Conservation (phyloP, 2,888 invertebrate genomes). For the Dryobota labecula region DNA sequence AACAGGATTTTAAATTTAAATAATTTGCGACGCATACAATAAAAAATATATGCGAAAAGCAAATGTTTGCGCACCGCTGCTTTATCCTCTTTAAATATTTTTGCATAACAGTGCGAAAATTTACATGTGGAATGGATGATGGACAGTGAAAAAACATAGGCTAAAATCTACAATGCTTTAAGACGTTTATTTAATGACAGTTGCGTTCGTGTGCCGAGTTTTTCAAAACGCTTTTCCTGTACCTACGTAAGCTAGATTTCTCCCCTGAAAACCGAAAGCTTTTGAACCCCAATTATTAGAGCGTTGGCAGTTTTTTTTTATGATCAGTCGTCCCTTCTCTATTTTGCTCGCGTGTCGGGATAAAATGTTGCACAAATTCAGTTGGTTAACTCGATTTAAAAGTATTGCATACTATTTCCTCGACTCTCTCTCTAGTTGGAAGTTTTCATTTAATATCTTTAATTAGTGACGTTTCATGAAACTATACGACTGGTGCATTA, state of each 20-base stretch:
- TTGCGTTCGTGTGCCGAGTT: neutral
- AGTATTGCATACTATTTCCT: neutral
- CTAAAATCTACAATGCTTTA: slow-evolving; percentile 16
- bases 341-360: neutral
- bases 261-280: slow-evolving; percentile 30
- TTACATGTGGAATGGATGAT: slow-evolving; percentile 41
- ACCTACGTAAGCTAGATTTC: slow-evolving; percentile 18
- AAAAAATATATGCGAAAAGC: slow-evolving; percentile 38
- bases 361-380: slow-evolving; percentile 13
- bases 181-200: slow-evolving; percentile 18
- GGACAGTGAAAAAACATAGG: slow-evolving; percentile 30
- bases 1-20: slow-evolving; percentile 25
- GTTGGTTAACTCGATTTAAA: slow-evolving; percentile 12
- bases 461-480: slow-evolving; percentile 16
- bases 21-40: slow-evolving; percentile 22
- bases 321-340: neutral
- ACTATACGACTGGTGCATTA: neutral
- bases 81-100: slow-evolving; percentile 52
- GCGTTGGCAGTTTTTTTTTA: slow-evolving; percentile 32
- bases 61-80: slow-evolving; percentile 37
- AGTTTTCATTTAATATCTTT: slow-evolving; percentile 1
- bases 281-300: slow-evolving; percentile 24
- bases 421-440: neutral
- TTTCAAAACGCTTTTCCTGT: slow-evolving; percentile 24
- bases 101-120: slow-evolving; percentile 54